These are phyloP conservation scores for Graptemys geographica DNA, from an alignment of 2,797 vertebrate genomes.

Conservation along the genomic window DNA sequence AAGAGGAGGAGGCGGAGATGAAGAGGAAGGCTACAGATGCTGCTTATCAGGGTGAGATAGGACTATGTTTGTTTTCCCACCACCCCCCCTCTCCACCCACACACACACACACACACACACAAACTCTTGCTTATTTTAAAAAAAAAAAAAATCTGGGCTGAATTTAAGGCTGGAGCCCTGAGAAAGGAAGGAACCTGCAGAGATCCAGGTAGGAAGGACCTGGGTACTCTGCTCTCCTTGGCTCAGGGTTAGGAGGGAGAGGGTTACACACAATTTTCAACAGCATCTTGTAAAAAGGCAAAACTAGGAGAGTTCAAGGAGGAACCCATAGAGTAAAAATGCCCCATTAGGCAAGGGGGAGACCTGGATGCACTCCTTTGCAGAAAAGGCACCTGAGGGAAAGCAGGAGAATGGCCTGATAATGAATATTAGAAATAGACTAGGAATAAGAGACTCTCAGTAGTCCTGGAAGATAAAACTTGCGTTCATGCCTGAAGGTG, in stretches of 20 bases:
- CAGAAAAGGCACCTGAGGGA: neutral
- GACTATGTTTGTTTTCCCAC: neutral
- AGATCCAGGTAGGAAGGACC: neutral
- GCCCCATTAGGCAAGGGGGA: neutral
- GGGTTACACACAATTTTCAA: neutral
- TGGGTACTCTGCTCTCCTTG: neutral
- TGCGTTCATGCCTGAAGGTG: neutral
- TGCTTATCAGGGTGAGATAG: conserved; percentile 91
- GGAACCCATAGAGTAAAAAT: neutral
- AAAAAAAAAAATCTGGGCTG: neutral
- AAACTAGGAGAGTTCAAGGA: neutral
- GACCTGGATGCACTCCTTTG: neutral
- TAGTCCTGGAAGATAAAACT: neutral
- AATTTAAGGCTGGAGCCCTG: neutral
- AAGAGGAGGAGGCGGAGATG: conserved; percentile 92
- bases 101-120: neutral
- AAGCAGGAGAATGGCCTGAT: neutral
- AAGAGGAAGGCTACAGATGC: conserved; percentile 93
- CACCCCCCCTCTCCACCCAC: no score
- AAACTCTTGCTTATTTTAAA: neutral
- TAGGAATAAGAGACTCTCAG: neutral
- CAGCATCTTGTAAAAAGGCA: neutral
- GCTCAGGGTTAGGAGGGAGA: neutral
- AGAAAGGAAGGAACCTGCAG: neutral
- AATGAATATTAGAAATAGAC: neutral